Evolutionary conservation across 2,113 vertebrate genomes (phyloP), one percentile per base, ranked within the genome.

Genomic region (Prinia subflava): DNA sequence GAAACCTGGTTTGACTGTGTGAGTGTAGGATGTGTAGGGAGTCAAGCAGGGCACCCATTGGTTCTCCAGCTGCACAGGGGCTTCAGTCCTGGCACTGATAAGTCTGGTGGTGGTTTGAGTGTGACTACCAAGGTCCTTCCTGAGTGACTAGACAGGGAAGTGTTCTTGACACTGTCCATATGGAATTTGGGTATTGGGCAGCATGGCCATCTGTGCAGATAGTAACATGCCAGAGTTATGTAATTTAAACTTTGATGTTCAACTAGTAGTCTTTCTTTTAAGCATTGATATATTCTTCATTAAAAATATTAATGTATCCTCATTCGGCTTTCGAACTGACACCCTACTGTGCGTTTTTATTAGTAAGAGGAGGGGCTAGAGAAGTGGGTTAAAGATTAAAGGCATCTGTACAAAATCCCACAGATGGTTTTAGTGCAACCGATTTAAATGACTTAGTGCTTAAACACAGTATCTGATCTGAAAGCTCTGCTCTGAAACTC

Each of bases 11-110:
- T 21, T 60, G n/a, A 8, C 7, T 41, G 3, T 17, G 15, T 16
- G 30, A 21, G 11, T 60, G 20, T 0, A 0, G n/a, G 12, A 2
- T 39, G 46, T 67, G 33, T 46, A 21, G 39, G 15, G 10, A 31
- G 21, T 19, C 9, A 31, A 19, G 17, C 0, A 0, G 14, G 70
- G 10, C 62, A 15, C 17, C 11, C 21, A 6, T 31, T 0, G 2
- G 20, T 28, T 68, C 30, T 41, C 20, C 41, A n/a, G 24, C 24
- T 55, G 30, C 16, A 28, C 14, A 53, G 13, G 7, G 16, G 3
- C 53, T n/a, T 39, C 30, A 8, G 20, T 75, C 62, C 39, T 46
- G 13, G 5, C n/a, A 75, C 39, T n/a, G 41, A 5, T n/a, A 47
- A 60, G 9, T 46, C 23, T 37, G 18, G 13, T 23, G 13, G 4